Conservation (phyloP, 2,888 invertebrate genomes). For the Eubasilissa splendida region DNA sequence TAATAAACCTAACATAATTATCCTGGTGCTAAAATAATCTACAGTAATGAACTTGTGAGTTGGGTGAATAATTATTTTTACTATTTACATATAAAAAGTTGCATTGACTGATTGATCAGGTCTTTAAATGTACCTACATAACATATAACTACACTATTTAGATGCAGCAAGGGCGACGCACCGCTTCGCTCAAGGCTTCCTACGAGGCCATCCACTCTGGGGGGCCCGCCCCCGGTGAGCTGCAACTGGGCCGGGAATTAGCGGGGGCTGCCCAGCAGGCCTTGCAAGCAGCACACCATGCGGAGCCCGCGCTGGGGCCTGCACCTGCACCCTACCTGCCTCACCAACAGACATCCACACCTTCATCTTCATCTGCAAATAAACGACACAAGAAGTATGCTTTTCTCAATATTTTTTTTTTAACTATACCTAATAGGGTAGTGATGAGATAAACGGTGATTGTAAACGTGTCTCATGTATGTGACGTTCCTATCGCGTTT, state of each 20-base stretch:
- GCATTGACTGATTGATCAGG: background rate
- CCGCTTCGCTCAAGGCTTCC: slow-evolving; percentile 94
- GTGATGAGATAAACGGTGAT: too few relatives aligned
- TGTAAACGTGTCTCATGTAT: too few relatives aligned
- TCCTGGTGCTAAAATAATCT: too few relatives aligned
- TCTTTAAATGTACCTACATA: background rate
- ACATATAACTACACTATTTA: slow-evolving; percentile 62
- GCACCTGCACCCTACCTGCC: slow-evolving; percentile 17
- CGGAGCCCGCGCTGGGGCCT: background rate
- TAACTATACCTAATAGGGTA: too few relatives aligned
- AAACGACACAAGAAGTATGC: slow-evolving; percentile 77
- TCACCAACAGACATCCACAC: slow-evolving; percentile 41
- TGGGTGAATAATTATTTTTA: too few relatives aligned
- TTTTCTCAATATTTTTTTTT: background rate
- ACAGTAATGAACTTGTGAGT: too few relatives aligned
- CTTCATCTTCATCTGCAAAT: slow-evolving; percentile 61
- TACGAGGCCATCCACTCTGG: slow-evolving; percentile 89
- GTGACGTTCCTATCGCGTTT: too few relatives aligned
- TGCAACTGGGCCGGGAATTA: slow-evolving; percentile 80
- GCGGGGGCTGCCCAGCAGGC: slow-evolving; percentile 83
- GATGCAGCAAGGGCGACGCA: slow-evolving; percentile 95
- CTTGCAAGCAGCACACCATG: slow-evolving; percentile 77
- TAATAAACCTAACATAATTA: too few relatives aligned
- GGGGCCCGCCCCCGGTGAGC: slow-evolving; percentile 73
- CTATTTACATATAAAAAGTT: too few relatives aligned